Evolutionary conservation across 2,888 invertebrate genomes (phyloP).

Genomic region (Thysanoteuthis rhombus): DNA sequence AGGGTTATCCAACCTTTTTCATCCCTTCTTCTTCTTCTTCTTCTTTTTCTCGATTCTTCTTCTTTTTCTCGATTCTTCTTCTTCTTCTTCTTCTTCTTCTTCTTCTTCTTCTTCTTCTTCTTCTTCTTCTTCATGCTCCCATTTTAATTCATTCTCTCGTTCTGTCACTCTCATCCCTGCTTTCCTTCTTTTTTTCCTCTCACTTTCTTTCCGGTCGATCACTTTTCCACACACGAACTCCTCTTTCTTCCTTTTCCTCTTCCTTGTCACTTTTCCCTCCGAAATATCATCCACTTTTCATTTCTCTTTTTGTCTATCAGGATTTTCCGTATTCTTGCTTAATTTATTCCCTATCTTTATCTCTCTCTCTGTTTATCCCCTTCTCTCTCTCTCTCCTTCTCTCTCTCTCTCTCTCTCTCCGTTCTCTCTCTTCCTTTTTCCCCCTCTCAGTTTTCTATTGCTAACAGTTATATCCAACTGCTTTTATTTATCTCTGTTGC

Average conservation of each 20-base stretch:
- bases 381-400: not conserved
- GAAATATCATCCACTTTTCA: not conserved
- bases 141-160: not conserved
- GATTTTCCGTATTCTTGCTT: too few species aligned
- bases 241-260: not conserved
- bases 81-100: not conserved
- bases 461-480: too few species aligned
- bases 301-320: not conserved
- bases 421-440: not conserved
- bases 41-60: not conserved
- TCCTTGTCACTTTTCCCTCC: not conserved
- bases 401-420: not conserved
- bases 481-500: too few species aligned
- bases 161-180: not conserved
- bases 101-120: not conserved
- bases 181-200: not conserved
- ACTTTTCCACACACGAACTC: too few species aligned
- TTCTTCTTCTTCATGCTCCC: not conserved
- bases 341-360: not conserved
- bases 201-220: not conserved
- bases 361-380: not conserved
- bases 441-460: not conserved
- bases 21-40: too few species aligned
- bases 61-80: not conserved
- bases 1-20: not conserved